Evolutionary conservation across 2,797 vertebrate genomes (phyloP).

Genomic region (Loris lydekkerianus): DNA sequence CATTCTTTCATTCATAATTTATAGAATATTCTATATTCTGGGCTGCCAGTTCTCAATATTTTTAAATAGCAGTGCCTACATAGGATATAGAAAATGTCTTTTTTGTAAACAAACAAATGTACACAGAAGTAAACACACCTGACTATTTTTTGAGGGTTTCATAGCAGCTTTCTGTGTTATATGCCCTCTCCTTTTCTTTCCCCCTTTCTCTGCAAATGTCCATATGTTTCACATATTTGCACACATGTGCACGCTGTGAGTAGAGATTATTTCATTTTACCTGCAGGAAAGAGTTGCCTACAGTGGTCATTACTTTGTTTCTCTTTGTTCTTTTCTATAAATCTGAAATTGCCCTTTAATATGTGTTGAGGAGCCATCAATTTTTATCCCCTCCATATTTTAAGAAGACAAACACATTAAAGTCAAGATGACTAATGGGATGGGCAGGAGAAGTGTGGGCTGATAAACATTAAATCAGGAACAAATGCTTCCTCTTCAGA

Average conservation of each 20-base stretch:
- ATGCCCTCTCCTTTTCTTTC: not conserved
- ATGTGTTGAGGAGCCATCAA: constrained; percentile 44
- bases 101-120: not conserved
- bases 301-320: not conserved
- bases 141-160: constrained; percentile 12
- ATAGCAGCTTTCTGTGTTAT: not conserved
- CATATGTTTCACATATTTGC: not conserved
- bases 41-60: constrained; percentile 23
- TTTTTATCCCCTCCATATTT: constrained; percentile 67
- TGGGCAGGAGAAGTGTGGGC: not conserved
- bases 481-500: not conserved
- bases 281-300: not conserved
- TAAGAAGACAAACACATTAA: constrained; percentile 67
- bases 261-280: not conserved
- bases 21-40: not conserved
- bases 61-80: not conserved
- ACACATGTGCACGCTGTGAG: fast-evolving
- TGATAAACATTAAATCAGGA: constrained; percentile 49
- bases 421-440: constrained; percentile 57
- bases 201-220: not conserved
- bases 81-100: not conserved
- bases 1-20: not conserved
- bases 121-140: not conserved
- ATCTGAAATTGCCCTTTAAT: constrained; percentile 60
- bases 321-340: constrained; percentile 38